Base-by-base conservation (phyloP, 2,797 vertebrate species). In the Pterois miles region DNA sequence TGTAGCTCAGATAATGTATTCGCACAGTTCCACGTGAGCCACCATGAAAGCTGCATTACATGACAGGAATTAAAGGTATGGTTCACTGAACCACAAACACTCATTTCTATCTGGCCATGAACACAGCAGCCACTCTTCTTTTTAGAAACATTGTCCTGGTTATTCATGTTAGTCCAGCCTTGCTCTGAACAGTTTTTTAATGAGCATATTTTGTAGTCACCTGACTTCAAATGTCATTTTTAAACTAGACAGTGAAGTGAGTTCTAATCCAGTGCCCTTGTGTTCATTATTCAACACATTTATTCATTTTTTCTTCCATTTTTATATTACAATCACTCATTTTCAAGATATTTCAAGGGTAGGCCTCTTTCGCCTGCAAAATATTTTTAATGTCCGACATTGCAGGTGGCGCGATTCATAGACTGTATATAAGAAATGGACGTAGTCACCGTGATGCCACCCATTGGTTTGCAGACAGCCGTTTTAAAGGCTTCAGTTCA, bases 1-100 rank as follows among this genome's bases (percentile, higher is more conserved):
- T 50, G 53, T 4, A 58, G 25, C 58, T 36, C 46, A 76, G 38
- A 80, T 13, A 16, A 60, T 67, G 22, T 16, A 54, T 57, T 69
- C 58, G 60, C 31, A 38, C 36, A 38, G 65, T 65, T 13, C 53
- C 36, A 4, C 27, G 20, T 31, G n/a, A 80, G 5, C 12, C 10
- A 4, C 2, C 43, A 38, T 34, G 22, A 68, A 76, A 73, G 38
- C 25, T 8, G 54, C 5, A 22, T 22, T n/a, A 59, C 43, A 34
- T 43, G n/a, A 31, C 27, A 22, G 43, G 22, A 18, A 22, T 22
- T 12, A 34, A 72, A 64, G 10, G 2, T 13, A 1, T 6, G 4
- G 6, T 33, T 33, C 6, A 31, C 8, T 1, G 6, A 48, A 63
- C 6, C 27, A 68, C 29, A 62, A 2, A 63, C 33, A 4, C n/a